These are phyloP conservation scores for Procambarus virginalis DNA, from an alignment of 1,140 invertebrate genomes.

Conservation along the genomic window DNA sequence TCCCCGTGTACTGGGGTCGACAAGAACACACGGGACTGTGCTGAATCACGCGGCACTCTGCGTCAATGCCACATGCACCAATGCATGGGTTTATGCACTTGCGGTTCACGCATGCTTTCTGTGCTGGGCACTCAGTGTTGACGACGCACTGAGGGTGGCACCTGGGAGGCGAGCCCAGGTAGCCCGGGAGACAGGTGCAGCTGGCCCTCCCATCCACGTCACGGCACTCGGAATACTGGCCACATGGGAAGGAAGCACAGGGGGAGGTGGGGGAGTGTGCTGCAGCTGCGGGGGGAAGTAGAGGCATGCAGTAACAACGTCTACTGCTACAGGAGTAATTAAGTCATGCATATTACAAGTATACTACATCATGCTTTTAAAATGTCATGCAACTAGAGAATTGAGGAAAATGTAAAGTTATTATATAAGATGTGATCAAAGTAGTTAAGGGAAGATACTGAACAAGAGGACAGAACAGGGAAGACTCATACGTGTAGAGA, in stretches of 20 bases:
- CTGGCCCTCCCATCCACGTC: conserved; percentile 81
- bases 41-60: conserved; percentile 68
- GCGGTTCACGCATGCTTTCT: conserved; percentile 72
- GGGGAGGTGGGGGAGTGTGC: conserved; percentile 70
- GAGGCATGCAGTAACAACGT: neutral
- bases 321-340: too few species aligned
- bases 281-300: conserved; percentile 8
- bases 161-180: conserved; percentile 81
- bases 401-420: neutral
- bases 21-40: conserved; percentile 72
- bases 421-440: neutral
- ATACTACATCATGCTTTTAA: conserved; percentile 15
- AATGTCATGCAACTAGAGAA: neutral
- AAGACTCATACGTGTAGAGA: conserved; percentile 25
- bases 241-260: conserved; percentile 80
- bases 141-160: conserved; percentile 77
- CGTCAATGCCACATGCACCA: conserved; percentile 67
- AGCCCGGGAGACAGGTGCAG: conserved; percentile 80
- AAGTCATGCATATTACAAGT: neutral
- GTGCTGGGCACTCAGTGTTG: conserved; percentile 73
- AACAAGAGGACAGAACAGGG: neutral
- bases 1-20: conserved; percentile 78
- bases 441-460: neutral
- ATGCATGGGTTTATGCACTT: conserved; percentile 73
- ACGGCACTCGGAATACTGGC: conserved; percentile 82